Evolutionary conservation across 2,113 vertebrate species (phyloP).

Genomic region (Equus quagga): DNA sequence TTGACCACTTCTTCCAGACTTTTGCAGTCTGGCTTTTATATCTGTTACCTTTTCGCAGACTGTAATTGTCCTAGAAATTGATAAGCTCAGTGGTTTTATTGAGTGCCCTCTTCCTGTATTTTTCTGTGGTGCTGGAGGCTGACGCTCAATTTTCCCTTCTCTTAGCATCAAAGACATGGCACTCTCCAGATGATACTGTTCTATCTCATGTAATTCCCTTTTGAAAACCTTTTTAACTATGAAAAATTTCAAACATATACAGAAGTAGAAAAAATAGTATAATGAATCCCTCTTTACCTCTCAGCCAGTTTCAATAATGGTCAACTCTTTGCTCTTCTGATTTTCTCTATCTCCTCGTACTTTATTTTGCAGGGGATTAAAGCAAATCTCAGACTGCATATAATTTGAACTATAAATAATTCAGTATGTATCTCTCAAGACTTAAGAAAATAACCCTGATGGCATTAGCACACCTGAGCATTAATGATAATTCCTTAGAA

Average conservation of each 20-base stretch:
- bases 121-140: background rate
- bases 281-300: background rate
- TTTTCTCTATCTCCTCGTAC: background rate
- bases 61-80: background rate
- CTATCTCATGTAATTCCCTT: background rate
- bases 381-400: background rate
- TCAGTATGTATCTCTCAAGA: background rate
- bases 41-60: background rate
- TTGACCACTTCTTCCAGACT: background rate
- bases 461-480: background rate
- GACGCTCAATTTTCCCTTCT: background rate
- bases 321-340: background rate
- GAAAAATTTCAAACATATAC: background rate
- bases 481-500: background rate
- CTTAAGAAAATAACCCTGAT: background rate
- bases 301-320: background rate
- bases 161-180: background rate
- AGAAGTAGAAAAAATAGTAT: background rate
- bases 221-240: background rate
- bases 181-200: background rate
- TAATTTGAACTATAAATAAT: background rate
- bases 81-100: background rate
- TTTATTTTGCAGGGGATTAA: slow-evolving; percentile 18
- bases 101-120: background rate
- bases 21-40: background rate